phyloP scores from a whole-genome alignment of 2,797 vertebrate genomes.

The Intellagama lesueurii region DNA sequence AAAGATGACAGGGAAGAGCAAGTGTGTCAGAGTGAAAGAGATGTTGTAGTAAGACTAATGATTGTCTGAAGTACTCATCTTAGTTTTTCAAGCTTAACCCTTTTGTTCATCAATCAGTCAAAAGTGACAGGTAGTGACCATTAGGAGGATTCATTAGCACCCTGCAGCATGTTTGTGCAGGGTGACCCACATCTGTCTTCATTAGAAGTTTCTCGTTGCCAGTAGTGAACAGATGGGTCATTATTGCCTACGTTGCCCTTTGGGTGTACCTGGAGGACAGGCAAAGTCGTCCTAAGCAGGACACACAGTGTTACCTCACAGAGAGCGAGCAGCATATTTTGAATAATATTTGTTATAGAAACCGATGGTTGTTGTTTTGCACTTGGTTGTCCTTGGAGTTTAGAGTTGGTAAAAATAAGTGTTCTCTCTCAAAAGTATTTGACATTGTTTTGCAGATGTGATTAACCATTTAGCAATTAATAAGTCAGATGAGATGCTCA shows the following conservation, averaged over 20 bases:
- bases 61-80: conserved; percentile 71
- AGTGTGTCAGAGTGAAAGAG: conserved; percentile 57
- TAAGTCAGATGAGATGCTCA: background rate
- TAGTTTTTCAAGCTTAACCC: conserved; percentile 78
- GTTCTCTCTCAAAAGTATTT: conserved; percentile 19
- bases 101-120: conserved; percentile 81
- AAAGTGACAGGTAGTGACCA: conserved; percentile 82
- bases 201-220: conserved; percentile 90
- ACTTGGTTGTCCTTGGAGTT: conserved; percentile 41
- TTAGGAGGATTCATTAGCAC: conserved; percentile 92
- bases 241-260: conserved; percentile 84
- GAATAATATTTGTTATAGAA: conserved; percentile 42
- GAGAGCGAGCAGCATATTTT: conserved; percentile 42
- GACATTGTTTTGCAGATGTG: background rate
- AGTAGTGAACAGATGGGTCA: conserved; percentile 94
- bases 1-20: conserved; percentile 58
- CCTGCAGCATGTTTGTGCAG: conserved; percentile 83
- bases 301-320: conserved; percentile 62
- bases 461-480: background rate
- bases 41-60: conserved; percentile 71
- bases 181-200: conserved; percentile 93
- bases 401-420: conserved; percentile 32
- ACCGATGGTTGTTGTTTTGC: conserved; percentile 4
- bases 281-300: conserved; percentile 74
- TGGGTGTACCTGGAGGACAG: conserved; percentile 89